Base-by-base conservation (phyloP, 92 coral and sea anemone genomes). In the Pocillopora grandis region DNA sequence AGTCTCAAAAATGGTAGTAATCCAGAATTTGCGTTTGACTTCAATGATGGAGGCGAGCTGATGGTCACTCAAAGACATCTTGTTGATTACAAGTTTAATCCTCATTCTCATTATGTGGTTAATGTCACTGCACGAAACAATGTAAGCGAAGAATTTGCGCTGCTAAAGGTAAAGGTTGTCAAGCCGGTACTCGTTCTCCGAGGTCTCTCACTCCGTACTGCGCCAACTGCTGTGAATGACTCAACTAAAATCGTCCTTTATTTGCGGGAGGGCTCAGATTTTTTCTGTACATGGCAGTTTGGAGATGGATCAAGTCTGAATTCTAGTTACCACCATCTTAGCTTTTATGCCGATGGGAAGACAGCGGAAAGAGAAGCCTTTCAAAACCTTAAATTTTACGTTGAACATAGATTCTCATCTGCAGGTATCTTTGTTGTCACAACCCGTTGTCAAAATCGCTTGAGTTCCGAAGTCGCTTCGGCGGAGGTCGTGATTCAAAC, bases 281-380 rank as follows among this genome's bases (percentile, higher is more conserved):
- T 90, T 78, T 19, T 17, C 36, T 90, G 93, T 69, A 20, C 60
- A 36, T 90, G 93, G 90, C 73, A 90, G 68, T 87, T 90, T 1
- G 93, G 90, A 58, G 90, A 90, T 63, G 90, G 87, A 5, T 59
- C n/a, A 36, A 86, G 27, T 42, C 77, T 61, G 20, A 86, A 60
- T 76, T 58, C 62, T 49, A 78, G 85, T 48, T 60, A 85, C 68
- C 56, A 36, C 16, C 65, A 42, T 59, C 85, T 75, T 64, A 68
- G 62, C 55, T 78, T 36, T 19, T 82, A 82, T 27, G 21, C 31
- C 17, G 86, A 82, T 62, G 80, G 86, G 16, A 35, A 71, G n/a
- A 63, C 70, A 11, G 18, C 86, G 62, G 72, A 82, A 79, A 82
- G 60, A 42, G 14, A 48, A 8, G 72, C 72, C 61, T 82, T 82